Conservation (phyloP, 2,113 vertebrate species). For the Chaenocephalus aceratus region DNA sequence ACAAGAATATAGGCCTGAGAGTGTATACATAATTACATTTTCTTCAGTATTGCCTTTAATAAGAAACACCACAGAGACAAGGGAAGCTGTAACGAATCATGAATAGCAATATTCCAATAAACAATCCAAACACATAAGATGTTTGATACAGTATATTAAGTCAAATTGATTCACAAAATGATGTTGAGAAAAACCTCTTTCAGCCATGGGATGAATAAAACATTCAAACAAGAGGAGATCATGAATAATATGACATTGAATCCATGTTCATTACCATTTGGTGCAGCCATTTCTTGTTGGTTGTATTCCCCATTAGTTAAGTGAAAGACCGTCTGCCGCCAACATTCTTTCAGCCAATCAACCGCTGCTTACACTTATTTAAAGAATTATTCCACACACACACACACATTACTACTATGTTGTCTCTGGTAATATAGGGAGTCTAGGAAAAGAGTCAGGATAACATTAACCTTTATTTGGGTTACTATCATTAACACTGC, state of each 20-base stretch:
- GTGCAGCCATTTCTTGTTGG: conserved; percentile 34
- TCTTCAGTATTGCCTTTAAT: background rate
- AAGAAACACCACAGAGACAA: background rate
- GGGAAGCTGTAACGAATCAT: background rate
- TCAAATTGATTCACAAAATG: conserved; percentile 8
- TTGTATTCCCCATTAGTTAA: conserved; percentile 34
- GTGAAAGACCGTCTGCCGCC: conserved; percentile 13
- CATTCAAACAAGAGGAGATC: background rate
- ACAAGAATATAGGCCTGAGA: background rate
- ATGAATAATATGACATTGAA: background rate
- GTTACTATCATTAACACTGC: conserved; percentile 14
- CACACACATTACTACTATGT: background rate
- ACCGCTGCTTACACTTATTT: background rate
- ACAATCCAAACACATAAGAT: background rate
- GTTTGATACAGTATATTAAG: background rate
- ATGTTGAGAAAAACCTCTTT: conserved; percentile 1
- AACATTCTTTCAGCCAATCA: conserved; percentile 30
- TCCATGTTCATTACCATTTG: conserved; percentile 32
- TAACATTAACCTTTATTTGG: conserved; percentile 20
- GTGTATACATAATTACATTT: conserved; percentile 21
- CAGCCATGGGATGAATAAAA: background rate
- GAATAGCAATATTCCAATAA: background rate
- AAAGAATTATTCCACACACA: background rate
- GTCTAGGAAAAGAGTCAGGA: background rate
- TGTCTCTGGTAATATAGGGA: conserved; percentile 1